Evolutionary conservation across 2,113 vertebrate genomes (phyloP).

Genomic region (Fulmarus glacialis): DNA sequence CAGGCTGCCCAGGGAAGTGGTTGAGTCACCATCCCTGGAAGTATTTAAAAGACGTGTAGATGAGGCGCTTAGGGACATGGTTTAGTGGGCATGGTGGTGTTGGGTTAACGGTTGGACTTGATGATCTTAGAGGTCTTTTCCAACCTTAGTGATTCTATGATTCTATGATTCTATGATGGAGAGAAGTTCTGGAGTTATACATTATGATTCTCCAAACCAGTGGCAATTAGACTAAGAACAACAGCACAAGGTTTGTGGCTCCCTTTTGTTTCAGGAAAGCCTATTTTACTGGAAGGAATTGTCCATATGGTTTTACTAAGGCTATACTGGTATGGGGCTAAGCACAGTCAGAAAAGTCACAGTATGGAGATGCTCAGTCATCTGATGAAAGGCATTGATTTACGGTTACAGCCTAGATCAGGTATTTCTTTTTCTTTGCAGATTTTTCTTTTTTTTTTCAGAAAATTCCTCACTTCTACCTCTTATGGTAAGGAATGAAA

Average conservation of each 20-base stretch:
- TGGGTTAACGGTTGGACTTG: no score
- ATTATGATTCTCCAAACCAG: neutral
- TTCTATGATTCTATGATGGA: no score
- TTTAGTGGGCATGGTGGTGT: no score
- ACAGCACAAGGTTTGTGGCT: neutral
- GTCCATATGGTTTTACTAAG: neutral
- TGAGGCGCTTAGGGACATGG: no score
- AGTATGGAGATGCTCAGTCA: neutral
- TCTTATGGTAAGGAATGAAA: neutral
- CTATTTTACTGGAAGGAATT: neutral
- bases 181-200: neutral
- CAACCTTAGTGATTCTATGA: no score
- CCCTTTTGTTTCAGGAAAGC: neutral
- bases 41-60: no score
- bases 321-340: neutral
- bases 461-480: neutral
- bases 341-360: neutral
- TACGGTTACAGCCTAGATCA: neutral
- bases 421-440: neutral
- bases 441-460: accelerated
- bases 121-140: no score
- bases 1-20: no score
- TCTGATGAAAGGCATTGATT: neutral
- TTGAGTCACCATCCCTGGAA: no score
- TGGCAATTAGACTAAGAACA: neutral